Conservation (phyloP, 92 coral and sea anemone species). For the Ricordea florida region DNA sequence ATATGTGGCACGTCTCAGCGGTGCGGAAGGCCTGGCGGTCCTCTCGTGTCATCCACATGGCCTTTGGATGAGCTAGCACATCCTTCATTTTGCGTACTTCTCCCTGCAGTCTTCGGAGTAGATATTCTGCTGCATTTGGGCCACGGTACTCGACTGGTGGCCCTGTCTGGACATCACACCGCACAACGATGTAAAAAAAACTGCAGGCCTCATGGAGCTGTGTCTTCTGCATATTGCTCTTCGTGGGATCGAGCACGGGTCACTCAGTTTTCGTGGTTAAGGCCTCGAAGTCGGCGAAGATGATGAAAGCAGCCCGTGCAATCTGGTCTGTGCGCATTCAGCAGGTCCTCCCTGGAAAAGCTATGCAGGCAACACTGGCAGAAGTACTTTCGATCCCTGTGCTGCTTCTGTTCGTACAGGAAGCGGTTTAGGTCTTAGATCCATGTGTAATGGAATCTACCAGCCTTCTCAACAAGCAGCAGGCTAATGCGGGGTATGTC, state of each 20-base stretch:
- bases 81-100: neutral
- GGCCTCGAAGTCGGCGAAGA: slow-evolving; percentile 40
- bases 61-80: neutral
- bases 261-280: slow-evolving; percentile 1
- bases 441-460: slow-evolving; percentile 20
- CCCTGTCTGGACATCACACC: no score
- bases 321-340: neutral
- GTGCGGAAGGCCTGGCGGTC: neutral
- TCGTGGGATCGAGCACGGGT: neutral
- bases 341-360: neutral
- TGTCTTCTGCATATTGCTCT: neutral
- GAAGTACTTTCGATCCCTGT: neutral
- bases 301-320: no score
- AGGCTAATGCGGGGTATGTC: slow-evolving; percentile 25
- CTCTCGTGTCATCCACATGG: neutral
- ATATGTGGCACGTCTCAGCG: neutral
- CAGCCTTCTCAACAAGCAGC: slow-evolving; percentile 14
- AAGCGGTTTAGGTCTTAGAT: slow-evolving; percentile 4
- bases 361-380: slow-evolving; percentile 5
- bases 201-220: neutral
- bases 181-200: neutral
- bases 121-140: neutral
- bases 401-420: neutral
- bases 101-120: neutral
- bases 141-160: neutral